Base-by-base conservation (phyloP, 1,140 invertebrate species). In the Leucophenga varia region DNA sequence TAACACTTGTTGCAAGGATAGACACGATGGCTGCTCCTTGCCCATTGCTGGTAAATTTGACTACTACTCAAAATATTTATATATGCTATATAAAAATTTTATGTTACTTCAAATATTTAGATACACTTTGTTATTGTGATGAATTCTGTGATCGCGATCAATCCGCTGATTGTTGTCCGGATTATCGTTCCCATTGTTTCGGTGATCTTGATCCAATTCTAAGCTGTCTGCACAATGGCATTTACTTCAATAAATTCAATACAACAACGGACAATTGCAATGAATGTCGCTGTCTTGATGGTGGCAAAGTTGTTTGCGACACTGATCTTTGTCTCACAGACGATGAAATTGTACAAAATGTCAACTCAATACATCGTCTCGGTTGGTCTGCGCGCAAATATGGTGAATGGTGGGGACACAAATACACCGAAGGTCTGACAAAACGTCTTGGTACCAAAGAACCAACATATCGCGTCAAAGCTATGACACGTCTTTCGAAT, bases 111-210 rank as follows among this genome's bases (percentile, higher is more conserved):
- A 30, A 30, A 7, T 30, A 12, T 6, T 30, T 6, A 78, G 87
- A 80, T 12, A 93, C 91, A 0, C 64, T 89, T 3, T 97, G 94
- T 75, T 96, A 97, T 75, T 97, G 94, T 68, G 94, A 97, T 76
- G 81, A 90, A 53, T 96, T 96, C 77, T 97, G 93, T 77, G 86
- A 92, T 57, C 76, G 84, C 37, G 55, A 71, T 9, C 76, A 70
- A 8, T 64, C 81, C 64, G 81, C 85, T 28, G 90, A 93, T 65
- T 95, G 93, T 68, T 96, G 93, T 72, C 93, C 93, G 0, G 93
- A 97, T 74, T 95, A 86, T 72, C 82, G 79, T 71, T 77, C 78
- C 1, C 80, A 83, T 37, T 95, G 92, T 67, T 76, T 79, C 40
- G 83, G 84, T 9, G 64, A 77, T 28, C 35, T 53, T 0, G 64